Evolutionary conservation across 2,113 vertebrate species (phyloP).

Genomic region (Trachemys scripta): DNA sequence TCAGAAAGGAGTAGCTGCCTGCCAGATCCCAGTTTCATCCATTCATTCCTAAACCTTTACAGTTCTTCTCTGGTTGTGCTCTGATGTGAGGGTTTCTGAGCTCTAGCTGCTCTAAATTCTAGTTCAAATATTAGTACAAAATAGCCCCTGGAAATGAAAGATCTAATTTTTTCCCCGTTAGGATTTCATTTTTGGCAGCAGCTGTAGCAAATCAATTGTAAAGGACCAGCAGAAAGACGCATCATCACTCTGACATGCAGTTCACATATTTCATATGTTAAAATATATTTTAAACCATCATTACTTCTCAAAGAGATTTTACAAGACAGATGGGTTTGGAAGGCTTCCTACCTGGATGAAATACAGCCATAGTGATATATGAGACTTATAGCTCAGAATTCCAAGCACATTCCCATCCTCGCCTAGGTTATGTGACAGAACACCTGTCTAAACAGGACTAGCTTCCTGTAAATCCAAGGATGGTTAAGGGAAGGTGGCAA

Average conservation of each 20-base stretch:
- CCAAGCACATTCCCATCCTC: background rate
- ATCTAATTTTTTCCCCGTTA: background rate
- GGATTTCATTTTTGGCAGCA: background rate
- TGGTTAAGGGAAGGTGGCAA: background rate
- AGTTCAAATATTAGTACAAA: constrained; percentile 38
- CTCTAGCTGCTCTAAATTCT: constrained; percentile 38
- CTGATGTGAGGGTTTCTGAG: constrained; percentile 19
- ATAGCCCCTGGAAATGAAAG: background rate
- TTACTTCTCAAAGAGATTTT: constrained; percentile 7
- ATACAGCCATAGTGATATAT: background rate
- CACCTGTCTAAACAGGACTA: background rate
- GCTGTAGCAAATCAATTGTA: constrained; percentile 27
- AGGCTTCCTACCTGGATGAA: background rate
- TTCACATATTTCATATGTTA: background rate
- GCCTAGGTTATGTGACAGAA: background rate
- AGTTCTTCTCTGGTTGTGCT: background rate
- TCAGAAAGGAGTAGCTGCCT: background rate
- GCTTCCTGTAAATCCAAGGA: background rate
- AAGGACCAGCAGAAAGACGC: background rate
- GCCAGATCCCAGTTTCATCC: background rate
- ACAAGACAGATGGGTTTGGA: background rate
- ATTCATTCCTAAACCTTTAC: background rate
- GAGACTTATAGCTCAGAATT: background rate
- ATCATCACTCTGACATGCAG: background rate
- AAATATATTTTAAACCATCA: constrained; percentile 11